Percentiles rank a stretch among this genome's conserved stretches.
These are phyloP conservation scores for Congeria kusceri DNA, from an alignment of 2,888 invertebrate species.

Conservation along the genomic window DNA sequence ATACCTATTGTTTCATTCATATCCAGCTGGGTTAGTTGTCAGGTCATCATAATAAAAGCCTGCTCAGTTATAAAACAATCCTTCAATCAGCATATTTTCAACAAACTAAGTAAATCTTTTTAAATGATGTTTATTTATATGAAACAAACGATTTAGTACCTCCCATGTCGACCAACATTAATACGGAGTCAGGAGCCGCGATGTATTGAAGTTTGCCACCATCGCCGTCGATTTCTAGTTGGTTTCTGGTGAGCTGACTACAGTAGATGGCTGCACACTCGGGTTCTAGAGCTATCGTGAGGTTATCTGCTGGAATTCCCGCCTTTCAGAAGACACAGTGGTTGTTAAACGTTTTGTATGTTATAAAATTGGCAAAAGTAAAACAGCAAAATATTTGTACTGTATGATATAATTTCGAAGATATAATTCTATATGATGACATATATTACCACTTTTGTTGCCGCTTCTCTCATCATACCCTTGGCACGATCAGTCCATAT, in stretches of 20 bases:
- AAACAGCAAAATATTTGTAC: too few relatives aligned
- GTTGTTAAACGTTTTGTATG: too few relatives aligned
- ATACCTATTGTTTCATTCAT: too few relatives aligned
- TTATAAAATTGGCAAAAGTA: too few relatives aligned
- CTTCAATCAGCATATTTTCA: too few relatives aligned
- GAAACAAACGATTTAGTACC: slow-evolving; percentile 18
- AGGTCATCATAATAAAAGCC: too few relatives aligned
- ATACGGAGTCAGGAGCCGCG: slow-evolving; percentile 44
- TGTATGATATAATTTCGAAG: too few relatives aligned
- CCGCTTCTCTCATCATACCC: slow-evolving; percentile 34
- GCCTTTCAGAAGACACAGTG: slow-evolving; percentile 23
- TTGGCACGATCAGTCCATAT: slow-evolving; percentile 57
- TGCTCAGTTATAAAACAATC: too few relatives aligned
- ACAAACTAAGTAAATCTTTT: too few relatives aligned
- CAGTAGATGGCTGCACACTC: slow-evolving; percentile 54
- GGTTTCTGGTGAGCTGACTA: slow-evolving; percentile 41
- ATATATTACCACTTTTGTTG: neutral
- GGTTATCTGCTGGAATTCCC: slow-evolving; percentile 28
- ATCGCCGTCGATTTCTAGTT: slow-evolving; percentile 47
- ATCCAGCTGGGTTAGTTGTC: too few relatives aligned
- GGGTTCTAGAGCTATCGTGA: slow-evolving; percentile 45
- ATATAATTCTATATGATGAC: too few relatives aligned
- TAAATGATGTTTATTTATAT: too few relatives aligned
- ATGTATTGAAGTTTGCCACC: slow-evolving; percentile 43
- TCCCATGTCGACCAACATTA: slow-evolving; percentile 58